A percentile compares a stretch with the other conserved stretches of the same genome.
Evolutionary conservation across 2,113 vertebrate genomes (phyloP).

Genomic region (Aepyceros melampus): DNA sequence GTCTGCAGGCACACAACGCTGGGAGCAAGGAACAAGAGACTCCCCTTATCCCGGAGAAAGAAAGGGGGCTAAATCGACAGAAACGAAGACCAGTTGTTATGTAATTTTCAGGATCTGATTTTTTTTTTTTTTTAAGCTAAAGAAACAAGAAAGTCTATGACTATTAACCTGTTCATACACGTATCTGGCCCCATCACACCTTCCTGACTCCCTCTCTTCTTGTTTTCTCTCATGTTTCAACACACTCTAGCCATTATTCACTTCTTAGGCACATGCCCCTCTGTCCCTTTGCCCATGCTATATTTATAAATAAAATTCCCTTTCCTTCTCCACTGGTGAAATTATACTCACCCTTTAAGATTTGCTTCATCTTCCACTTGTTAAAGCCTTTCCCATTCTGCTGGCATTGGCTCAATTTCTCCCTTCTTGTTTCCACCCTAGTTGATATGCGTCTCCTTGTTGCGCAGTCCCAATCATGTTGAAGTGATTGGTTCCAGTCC

Average conservation of each 20-base stretch:
- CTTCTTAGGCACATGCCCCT: accelerated
- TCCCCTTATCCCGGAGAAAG: not conserved
- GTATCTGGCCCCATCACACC: not conserved
- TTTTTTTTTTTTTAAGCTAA: not conserved
- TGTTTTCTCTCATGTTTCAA: too few relatives aligned
- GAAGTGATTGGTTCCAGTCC: not conserved
- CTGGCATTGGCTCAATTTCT: not conserved
- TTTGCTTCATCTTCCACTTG: not conserved
- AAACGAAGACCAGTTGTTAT: not conserved
- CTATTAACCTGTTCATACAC: not conserved
- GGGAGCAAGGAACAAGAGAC: not conserved
- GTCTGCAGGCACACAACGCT: not conserved
- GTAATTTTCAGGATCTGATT: not conserved
- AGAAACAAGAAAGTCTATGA: not conserved
- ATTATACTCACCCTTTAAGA: not conserved
- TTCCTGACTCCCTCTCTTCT: not conserved
- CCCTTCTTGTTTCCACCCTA: not conserved
- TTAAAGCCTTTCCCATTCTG: not conserved
- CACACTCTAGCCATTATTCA: not conserved
- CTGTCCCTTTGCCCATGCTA: not conserved
- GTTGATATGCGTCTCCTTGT: accelerated
- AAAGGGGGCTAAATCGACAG: not conserved
- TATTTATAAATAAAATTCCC: not conserved
- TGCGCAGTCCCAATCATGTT: too few relatives aligned
- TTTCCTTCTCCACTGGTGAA: not conserved